Base-by-base conservation (phyloP, 2,113 vertebrate genomes). In the Amphiprion ocellaris region DNA sequence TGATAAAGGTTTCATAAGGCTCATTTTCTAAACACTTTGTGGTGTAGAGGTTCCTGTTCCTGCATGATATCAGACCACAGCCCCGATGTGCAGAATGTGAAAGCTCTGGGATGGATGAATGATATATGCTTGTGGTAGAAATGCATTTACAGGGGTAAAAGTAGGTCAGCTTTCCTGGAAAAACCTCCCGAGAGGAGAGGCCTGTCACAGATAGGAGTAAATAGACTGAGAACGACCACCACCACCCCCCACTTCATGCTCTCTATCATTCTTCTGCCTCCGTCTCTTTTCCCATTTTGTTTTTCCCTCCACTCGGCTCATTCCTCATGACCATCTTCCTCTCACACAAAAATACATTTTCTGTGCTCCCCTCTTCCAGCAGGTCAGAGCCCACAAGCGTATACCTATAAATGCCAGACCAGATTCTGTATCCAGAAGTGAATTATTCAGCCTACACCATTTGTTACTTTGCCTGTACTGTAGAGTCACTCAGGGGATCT, bases 91-190 rank as follows among this genome's bases (percentile, higher is more conserved):
- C n/a, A 80, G 54, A 68, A 64, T 24, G 49, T 82, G 53, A 77
- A 53, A 64, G 74, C 68, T 55, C n/a, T 44, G 67, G 60, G 60
- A 77, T 90, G 62, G 82, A 87, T 88, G 77, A 89, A 87, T 88
- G 79, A 90, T 89, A 79, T 53, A 74, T 79, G 84, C 74, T 85
- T 59, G 46, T 74, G 77, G 72, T 84, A 54, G 69, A 89, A 84
- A 80, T 85, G 70, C 82, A 90, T 90, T 90, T 62, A 67, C 66
- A 30, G 24, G 74, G 65, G 64, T 70, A 80, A 74, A 94, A 95
- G 82, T 94, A 86, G 93, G 93, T 91, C 93, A 94, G 83, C 55
- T 62, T 85, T 92, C 82, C 90, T 89, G 17, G 77, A 90, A 92
- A 87, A 90, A 74, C 56, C 81, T 86, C 89, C 89, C 21, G 1